Conservation (phyloP, 1,140 invertebrate genomes). For the Cheumatopsyche charites region DNA sequence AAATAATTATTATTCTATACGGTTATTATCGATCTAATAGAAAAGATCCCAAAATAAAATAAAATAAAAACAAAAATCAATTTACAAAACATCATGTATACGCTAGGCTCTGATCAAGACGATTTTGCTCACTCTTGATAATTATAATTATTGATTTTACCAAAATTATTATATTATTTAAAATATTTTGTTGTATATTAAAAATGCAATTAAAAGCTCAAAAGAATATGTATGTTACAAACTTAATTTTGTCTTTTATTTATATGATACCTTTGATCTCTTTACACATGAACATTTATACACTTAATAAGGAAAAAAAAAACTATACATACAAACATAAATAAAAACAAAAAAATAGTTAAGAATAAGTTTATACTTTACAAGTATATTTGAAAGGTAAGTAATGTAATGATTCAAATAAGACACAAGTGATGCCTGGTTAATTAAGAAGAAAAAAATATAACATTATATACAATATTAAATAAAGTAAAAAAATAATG, state of each 20-base stretch:
- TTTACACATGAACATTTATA: slow-evolving; percentile 11
- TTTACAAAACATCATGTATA: slow-evolving; percentile 62
- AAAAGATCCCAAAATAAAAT: not conserved
- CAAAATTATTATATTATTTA: slow-evolving; percentile 63
- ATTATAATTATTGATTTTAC: slow-evolving; percentile 63
- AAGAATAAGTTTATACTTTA: not conserved
- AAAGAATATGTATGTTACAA: slow-evolving; percentile 67
- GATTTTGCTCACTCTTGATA: slow-evolving; percentile 63
- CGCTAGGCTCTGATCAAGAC: slow-evolving; percentile 62
- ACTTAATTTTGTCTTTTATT: slow-evolving; percentile 52
- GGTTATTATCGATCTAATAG: slow-evolving; percentile 51
- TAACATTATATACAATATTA: no score
- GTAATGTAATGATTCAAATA: no score
- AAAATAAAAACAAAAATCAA: slow-evolving; percentile 56
- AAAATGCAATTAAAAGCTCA: slow-evolving; percentile 66
- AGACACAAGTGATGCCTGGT: no score
- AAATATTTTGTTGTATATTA: slow-evolving; percentile 66
- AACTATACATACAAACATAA: slow-evolving; percentile 5
- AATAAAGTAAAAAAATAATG: no score
- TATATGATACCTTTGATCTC: slow-evolving; percentile 15
- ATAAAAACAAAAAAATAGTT: not conserved
- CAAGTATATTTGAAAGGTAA: no score
- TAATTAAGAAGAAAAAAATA: no score
- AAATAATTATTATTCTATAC: slow-evolving; percentile 48
- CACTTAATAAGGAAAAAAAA: no score